These are phyloP conservation scores for Hemithea aestivaria DNA, from an alignment of 2,888 invertebrate genomes.

Conservation along the genomic window DNA sequence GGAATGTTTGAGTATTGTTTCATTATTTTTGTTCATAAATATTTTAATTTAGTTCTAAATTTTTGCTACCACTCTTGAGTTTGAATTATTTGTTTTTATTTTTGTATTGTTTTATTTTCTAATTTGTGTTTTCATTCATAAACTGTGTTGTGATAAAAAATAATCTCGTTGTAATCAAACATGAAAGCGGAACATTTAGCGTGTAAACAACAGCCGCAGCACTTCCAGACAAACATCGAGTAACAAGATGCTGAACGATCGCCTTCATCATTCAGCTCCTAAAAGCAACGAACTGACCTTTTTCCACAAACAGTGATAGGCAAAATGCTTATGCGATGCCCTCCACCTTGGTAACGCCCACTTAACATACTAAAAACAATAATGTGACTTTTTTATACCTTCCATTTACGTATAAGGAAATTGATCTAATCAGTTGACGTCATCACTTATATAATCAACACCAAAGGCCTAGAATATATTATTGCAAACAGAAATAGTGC, in stretches of 20 bases:
- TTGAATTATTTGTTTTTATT: slow-evolving; percentile 2
- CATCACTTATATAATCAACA: slow-evolving; percentile 17
- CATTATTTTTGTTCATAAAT: too few relatives aligned
- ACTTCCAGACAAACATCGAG: slow-evolving; percentile 26
- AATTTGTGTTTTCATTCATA: slow-evolving; percentile 5
- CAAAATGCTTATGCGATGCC: slow-evolving; percentile 71
- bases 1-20: too few relatives aligned
- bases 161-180: slow-evolving; percentile 11
- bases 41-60: too few relatives aligned
- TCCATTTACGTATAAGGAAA: slow-evolving; percentile 21
- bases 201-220: slow-evolving; percentile 47
- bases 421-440: slow-evolving; percentile 19
- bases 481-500: slow-evolving; percentile 33
- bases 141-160: slow-evolving; percentile 6
- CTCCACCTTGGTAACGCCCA: slow-evolving; percentile 77
- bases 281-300: slow-evolving; percentile 61
- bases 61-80: too few relatives aligned
- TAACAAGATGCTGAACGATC: slow-evolving; percentile 17
- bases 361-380: slow-evolving; percentile 74
- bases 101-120: slow-evolving; percentile 3
- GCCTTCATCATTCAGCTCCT: slow-evolving; percentile 28
- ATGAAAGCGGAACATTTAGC: slow-evolving; percentile 43
- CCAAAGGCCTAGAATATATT: slow-evolving; percentile 29
- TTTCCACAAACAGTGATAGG: slow-evolving; percentile 62
- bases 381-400: slow-evolving; percentile 35